A percentile compares a stretch with the other conserved stretches of the same genome.
phyloP scores from a whole-genome alignment of 2,113 vertebrate genomes.

The Poeciliopsis retropinna region DNA sequence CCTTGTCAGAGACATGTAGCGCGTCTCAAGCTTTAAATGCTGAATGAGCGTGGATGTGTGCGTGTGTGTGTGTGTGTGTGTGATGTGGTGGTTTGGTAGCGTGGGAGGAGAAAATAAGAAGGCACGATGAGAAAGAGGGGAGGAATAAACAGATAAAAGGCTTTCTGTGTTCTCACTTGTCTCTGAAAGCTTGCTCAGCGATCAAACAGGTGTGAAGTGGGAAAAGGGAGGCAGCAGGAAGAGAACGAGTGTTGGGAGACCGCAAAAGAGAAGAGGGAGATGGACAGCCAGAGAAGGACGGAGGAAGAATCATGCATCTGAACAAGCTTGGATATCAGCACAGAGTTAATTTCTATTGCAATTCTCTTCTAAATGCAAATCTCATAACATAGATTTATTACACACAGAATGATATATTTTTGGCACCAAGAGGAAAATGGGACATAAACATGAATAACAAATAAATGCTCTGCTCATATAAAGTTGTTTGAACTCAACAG shows the following conservation, averaged over 20 bases:
- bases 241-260: conserved; percentile 23
- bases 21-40: conserved; percentile 33
- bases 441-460: too few relatives aligned
- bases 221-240: conserved; percentile 2
- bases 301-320: conserved; percentile 23
- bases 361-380: neutral
- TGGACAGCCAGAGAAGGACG: conserved; percentile 8
- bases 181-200: conserved; percentile 53
- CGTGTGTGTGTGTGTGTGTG: conserved; percentile 9
- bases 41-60: conserved; percentile 26
- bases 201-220: conserved; percentile 66
- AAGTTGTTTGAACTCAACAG: too few relatives aligned
- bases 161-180: conserved; percentile 80
- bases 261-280: conserved; percentile 7
- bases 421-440: too few relatives aligned
- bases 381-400: neutral
- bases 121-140: conserved; percentile 24
- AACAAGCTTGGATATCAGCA: neutral
- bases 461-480: too few relatives aligned
- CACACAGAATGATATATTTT: too few relatives aligned
- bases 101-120: conserved; percentile 27
- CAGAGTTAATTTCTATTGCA: neutral
- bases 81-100: neutral
- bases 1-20: conserved; percentile 52
- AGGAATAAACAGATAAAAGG: conserved; percentile 74